phyloP scores from a whole-genome alignment of 35 echinoderm and acorn worm genomes.

The Lytechinus pictus region DNA sequence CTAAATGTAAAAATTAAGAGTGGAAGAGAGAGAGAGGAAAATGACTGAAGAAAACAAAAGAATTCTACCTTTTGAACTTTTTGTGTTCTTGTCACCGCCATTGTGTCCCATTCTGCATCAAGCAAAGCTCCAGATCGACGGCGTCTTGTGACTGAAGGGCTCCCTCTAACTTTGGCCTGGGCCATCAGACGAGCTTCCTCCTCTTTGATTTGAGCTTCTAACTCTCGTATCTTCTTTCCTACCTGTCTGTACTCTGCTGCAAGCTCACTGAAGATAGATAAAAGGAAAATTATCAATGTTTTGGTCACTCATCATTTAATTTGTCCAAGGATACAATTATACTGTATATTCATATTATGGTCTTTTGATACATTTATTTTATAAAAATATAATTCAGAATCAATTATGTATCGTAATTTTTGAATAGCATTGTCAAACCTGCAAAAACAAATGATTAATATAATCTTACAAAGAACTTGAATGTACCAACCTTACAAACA shows the following conservation, averaged over 20 bases:
- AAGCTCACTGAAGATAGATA: conserved; percentile 63
- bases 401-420: no score
- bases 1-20: not conserved
- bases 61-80: conserved; percentile 86
- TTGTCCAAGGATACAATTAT: no score
- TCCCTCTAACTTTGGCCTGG: conserved; percentile 59
- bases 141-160: conserved; percentile 48
- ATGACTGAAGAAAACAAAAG: not conserved
- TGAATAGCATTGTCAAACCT: no score
- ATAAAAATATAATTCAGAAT: no score
- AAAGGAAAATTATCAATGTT: not conserved
- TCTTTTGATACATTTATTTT: no score
- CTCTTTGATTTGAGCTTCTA: conserved; percentile 71
- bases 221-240: conserved; percentile 72
- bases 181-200: conserved; percentile 57
- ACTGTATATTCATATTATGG: no score
- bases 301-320: not conserved
- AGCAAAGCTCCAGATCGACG: conserved; percentile 63
- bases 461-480: no score
- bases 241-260: conserved; percentile 76
- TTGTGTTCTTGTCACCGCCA: conserved; percentile 83
- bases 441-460: no score
- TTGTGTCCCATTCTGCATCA: conserved; percentile 79
- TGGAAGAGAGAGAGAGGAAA: not conserved
- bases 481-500: no score